Conservation (phyloP, 2,797 vertebrate species). For the Poeciliopsis infans region DNA sequence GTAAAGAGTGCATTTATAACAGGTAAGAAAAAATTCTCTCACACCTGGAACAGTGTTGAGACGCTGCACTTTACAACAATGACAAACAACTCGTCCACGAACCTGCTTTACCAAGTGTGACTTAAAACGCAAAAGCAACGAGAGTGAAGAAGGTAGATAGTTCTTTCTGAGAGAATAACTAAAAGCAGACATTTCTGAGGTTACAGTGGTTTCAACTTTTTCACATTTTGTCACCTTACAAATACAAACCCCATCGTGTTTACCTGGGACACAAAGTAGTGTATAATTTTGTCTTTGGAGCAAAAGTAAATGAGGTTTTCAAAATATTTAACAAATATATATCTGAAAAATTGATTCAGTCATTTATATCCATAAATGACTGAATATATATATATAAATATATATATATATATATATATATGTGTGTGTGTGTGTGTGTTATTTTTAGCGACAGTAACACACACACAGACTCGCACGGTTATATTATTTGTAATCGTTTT, state of each 20-base stretch:
- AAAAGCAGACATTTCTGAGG: conserved; percentile 12
- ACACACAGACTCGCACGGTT: too few relatives aligned
- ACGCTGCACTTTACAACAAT: conserved; percentile 13
- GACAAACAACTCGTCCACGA: not conserved
- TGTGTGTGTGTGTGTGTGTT: too few relatives aligned
- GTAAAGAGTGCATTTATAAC: conserved; percentile 10
- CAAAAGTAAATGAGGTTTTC: not conserved
- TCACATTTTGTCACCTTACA: not conserved
- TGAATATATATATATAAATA: too few relatives aligned
- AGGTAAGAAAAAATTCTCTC: not conserved
- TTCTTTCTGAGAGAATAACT: conserved; percentile 16
- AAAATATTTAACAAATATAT: not conserved
- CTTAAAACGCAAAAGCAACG: not conserved
- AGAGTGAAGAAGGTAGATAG: not conserved
- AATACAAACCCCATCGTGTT: not conserved
- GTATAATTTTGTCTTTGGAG: not conserved
- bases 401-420: too few relatives aligned
- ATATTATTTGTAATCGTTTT: too few relatives aligned
- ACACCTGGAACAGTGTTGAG: conserved; percentile 24
- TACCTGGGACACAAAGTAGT: not conserved
- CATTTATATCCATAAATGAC: not conserved
- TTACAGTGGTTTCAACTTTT: not conserved
- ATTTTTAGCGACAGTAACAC: too few relatives aligned
- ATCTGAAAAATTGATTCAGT: not conserved
- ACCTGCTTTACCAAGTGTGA: not conserved